Evolutionary conservation across 2,888 invertebrate species (phyloP).

Genomic region (Deilephila porcellus): DNA sequence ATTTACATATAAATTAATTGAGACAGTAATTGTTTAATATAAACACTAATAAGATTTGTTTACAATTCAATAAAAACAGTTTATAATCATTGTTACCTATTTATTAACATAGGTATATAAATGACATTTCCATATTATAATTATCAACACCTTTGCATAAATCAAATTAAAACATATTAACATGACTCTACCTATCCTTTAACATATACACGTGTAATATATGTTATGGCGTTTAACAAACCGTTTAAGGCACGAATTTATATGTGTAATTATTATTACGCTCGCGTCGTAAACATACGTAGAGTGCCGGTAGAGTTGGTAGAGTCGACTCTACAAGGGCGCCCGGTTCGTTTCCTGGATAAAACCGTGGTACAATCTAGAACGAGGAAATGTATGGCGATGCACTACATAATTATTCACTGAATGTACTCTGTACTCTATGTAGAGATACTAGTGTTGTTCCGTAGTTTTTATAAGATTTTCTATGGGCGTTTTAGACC

Average conservation of each 20-base stretch:
- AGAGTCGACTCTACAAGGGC: slow-evolving; percentile 67
- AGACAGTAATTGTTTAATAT: no score
- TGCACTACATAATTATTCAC: slow-evolving; percentile 25
- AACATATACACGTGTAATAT: slow-evolving; percentile 11
- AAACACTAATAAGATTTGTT: no score
- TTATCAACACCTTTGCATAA: no score
- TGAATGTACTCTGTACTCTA: slow-evolving; percentile 5
- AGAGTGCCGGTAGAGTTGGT: slow-evolving; percentile 34
- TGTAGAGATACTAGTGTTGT: neutral
- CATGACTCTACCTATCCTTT: neutral
- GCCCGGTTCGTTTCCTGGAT: slow-evolving; percentile 73
- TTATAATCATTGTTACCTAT: no score
- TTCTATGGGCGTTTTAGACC: neutral
- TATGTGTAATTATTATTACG: slow-evolving; percentile 39
- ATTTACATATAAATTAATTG: no score
- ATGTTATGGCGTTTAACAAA: slow-evolving; percentile 27
- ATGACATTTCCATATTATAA: no score
- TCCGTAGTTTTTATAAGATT: neutral
- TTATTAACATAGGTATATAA: no score
- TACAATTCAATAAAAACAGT: no score
- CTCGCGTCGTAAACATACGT: slow-evolving; percentile 46
- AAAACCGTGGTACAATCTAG: slow-evolving; percentile 24
- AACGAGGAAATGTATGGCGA: slow-evolving; percentile 31
- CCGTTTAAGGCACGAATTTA: slow-evolving; percentile 29
- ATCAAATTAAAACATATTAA: no score